Evolutionary conservation across 2,888 invertebrate genomes (phyloP).

Genomic region (Yponomeuta cagnagella): DNA sequence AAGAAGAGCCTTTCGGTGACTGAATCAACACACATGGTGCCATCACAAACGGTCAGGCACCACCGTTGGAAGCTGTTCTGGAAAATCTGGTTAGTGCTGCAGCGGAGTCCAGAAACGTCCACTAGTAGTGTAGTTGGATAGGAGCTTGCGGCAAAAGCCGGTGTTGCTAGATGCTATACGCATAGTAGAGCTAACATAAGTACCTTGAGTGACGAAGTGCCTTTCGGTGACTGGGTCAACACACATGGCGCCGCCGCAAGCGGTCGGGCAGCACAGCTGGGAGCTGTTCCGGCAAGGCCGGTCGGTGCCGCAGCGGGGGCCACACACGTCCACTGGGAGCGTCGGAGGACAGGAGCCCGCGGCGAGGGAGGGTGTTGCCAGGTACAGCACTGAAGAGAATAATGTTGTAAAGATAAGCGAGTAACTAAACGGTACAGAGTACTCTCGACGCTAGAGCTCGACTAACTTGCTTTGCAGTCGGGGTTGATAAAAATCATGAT

Average conservation of each 20-base stretch:
- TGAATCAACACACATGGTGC: conserved; percentile 63
- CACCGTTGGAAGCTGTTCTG: conserved; percentile 53
- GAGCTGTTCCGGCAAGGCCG: conserved; percentile 46
- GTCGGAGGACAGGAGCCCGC: conserved; percentile 74
- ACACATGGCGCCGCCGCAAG: conserved; percentile 65
- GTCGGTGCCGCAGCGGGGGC: conserved; percentile 52
- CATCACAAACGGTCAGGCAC: conserved; percentile 65
- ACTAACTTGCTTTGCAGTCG: too few species aligned
- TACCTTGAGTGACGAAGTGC: conserved; percentile 50
- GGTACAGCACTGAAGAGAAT: not conserved
- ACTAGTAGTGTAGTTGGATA: conserved; percentile 73
- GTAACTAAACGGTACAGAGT: too few species aligned
- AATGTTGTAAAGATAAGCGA: not conserved
- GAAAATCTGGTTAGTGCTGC: conserved; percentile 51
- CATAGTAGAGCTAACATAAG: not conserved
- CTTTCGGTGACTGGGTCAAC: conserved; percentile 59
- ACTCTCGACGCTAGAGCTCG: too few species aligned
- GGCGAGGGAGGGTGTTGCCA: conserved; percentile 3
- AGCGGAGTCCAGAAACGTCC: conserved; percentile 56
- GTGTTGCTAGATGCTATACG: not conserved
- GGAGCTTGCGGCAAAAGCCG: conserved; percentile 43
- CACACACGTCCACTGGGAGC: conserved; percentile 65
- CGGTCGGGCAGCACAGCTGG: conserved; percentile 65
- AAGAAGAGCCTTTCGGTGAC: conserved; percentile 53
- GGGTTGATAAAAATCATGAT: too few species aligned